A percentile compares a stretch with the other conserved stretches of the same genome.
Evolutionary conservation across 2,113 vertebrate species (phyloP).

Genomic region (Ahaetulla prasina): DNA sequence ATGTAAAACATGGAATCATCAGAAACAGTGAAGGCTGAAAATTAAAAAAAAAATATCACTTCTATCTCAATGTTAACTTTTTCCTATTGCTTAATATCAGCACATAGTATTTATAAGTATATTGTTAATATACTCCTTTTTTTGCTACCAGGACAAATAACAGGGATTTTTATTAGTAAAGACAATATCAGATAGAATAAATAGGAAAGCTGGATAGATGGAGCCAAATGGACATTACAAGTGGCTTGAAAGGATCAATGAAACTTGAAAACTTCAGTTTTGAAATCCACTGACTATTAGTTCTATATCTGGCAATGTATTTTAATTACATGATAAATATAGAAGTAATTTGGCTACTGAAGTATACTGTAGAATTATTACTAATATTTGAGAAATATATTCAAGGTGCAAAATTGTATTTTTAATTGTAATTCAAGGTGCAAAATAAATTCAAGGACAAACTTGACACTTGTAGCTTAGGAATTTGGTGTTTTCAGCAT

Average conservation of each 20-base stretch:
- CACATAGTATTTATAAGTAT: background rate
- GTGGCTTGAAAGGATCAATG: background rate
- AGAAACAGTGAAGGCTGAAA: background rate
- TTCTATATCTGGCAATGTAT: background rate
- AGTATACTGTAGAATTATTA: background rate
- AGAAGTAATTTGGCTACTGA: background rate
- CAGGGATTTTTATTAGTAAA: background rate
- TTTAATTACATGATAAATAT: background rate
- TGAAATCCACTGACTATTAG: background rate
- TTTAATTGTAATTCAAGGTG: too few species aligned
- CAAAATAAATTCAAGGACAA: too few species aligned
- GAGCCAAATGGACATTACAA: background rate
- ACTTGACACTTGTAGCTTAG: background rate
- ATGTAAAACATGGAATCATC: background rate
- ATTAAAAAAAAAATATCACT: background rate
- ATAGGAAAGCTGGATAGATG: background rate
- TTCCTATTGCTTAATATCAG: background rate
- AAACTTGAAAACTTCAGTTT: background rate
- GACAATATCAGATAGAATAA: background rate
- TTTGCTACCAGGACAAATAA: background rate
- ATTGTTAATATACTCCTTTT: background rate
- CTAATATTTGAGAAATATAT: background rate
- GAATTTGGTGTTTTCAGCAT: background rate
- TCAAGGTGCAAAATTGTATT: background rate
- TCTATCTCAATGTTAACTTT: background rate